phyloP scores from a whole-genome alignment of 2,797 vertebrate species.

The Lerista edwardsae region DNA sequence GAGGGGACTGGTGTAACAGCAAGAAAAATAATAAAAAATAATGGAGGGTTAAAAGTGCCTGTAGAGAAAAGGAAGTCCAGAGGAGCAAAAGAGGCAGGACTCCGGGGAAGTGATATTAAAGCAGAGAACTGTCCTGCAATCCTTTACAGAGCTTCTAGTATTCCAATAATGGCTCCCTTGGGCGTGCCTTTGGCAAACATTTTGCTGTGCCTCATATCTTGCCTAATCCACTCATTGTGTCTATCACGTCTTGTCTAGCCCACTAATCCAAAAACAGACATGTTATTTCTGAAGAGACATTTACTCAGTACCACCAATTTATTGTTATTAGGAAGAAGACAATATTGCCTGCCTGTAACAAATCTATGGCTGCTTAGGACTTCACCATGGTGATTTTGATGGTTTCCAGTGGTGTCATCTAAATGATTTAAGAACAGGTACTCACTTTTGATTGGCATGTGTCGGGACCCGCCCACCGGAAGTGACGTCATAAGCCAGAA shows the following conservation, averaged over 20 bases:
- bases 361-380: slow-evolving; percentile 1
- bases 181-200: background rate
- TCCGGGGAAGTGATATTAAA: slow-evolving; percentile 17
- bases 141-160: background rate
- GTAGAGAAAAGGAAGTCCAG: slow-evolving; percentile 14
- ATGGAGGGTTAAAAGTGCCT: background rate
- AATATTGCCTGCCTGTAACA: background rate
- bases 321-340: slow-evolving; percentile 20
- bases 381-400: background rate
- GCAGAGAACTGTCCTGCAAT: slow-evolving; percentile 2
- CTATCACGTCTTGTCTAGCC: slow-evolving; percentile 24
- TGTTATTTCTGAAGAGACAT: background rate
- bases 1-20: background rate
- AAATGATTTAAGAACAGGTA: too few relatives aligned
- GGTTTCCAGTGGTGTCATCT: too few relatives aligned
- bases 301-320: background rate
- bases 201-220: background rate
- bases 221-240: slow-evolving; percentile 31
- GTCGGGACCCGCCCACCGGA: too few relatives aligned
- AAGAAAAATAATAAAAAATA: background rate
- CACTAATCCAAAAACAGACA: slow-evolving; percentile 13
- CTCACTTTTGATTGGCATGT: too few relatives aligned
- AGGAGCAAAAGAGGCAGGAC: background rate
- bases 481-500: too few relatives aligned
- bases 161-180: background rate